Evolutionary conservation across 2,888 invertebrate species (phyloP).

Genomic region (Tenthredo mesomela): DNA sequence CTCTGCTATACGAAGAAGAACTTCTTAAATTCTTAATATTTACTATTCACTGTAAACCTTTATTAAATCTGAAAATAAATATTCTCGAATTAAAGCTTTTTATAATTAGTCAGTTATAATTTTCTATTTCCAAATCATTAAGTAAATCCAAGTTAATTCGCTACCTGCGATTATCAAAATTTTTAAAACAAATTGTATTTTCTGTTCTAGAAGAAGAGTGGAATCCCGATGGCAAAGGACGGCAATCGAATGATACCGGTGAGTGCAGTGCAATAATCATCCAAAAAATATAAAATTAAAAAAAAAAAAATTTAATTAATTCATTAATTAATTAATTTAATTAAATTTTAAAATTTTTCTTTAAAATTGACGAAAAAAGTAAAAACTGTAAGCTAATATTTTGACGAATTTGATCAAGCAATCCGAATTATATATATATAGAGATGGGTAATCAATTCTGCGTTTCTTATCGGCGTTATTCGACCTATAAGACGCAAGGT

Average conservation of each 20-base stretch:
- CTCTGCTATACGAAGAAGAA: no score
- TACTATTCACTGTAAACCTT: no score
- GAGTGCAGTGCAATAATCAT: slow-evolving; percentile 59
- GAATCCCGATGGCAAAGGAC: slow-evolving; percentile 81
- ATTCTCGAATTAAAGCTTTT: no score
- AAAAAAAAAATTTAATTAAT: no score
- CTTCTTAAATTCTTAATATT: no score
- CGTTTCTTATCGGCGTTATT: neutral
- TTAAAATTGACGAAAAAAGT: neutral
- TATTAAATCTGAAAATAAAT: no score
- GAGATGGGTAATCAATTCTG: neutral
- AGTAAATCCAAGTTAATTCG: neutral
- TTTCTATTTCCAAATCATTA: neutral
- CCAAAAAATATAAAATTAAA: neutral
- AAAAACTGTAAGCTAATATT: neutral
- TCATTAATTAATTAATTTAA: no score
- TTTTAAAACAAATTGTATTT: slow-evolving; percentile 49
- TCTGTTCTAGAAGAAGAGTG: slow-evolving; percentile 82
- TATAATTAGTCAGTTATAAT: no score
- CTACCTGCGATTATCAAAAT: neutral
- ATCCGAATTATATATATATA: neutral
- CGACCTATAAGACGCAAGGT: neutral
- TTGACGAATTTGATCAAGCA: neutral
- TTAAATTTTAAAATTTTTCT: neutral
- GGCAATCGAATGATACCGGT: slow-evolving; percentile 75